Base-by-base conservation (phyloP, 2,888 invertebrate species). In the Drosophila setosimentum region DNA sequence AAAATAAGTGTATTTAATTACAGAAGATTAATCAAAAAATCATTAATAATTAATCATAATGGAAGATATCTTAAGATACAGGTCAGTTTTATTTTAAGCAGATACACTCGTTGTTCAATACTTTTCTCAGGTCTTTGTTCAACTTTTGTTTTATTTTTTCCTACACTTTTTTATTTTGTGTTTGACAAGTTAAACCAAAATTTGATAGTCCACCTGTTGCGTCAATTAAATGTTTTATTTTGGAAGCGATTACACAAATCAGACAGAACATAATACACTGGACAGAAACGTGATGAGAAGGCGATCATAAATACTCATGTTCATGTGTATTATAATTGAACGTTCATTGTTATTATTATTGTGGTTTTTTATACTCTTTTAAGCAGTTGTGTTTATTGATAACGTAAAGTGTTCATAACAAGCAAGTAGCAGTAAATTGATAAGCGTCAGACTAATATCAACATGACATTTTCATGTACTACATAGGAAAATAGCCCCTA, bases 221-320 rank as follows among this genome's bases (percentile, higher is more conserved):
- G 27, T 49, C 27, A 49, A 49, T 2, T 18, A 29, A 16, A 21
- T 10, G 30, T 24, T 35, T n/a, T 29, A 18, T 49, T 27, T 27
- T 27, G 40, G n/a, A 7, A 40, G 6, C 21, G n/a, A 73, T 37
- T 40, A 29, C 11, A 21, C 16, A 18, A 37, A 32, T 49, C 40
- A 54, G 32, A 8, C 49, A 37, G 21, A 62, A 32, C 59, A 50
- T 29, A 50, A 37, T 32, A 54, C 81, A 82, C 66, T 73, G 77
- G 74, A 85, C 42, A 35, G 72, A 87, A 85, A 82, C 86, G 83
- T 83, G 83, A 70, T 76, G 68, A 2, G 18, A 48, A 30, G 30
- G 24, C 27, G 42, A 33, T 50, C 29, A 27, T 48, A 61, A 61
- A 57, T 3, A 30, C 11, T 24, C 48, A 59, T 62, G 30, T 63